Percentiles rank a stretch among this genome's conserved stretches.
phyloP scores from a whole-genome alignment of 2,797 vertebrate species.

The Tarsius wallacei region DNA sequence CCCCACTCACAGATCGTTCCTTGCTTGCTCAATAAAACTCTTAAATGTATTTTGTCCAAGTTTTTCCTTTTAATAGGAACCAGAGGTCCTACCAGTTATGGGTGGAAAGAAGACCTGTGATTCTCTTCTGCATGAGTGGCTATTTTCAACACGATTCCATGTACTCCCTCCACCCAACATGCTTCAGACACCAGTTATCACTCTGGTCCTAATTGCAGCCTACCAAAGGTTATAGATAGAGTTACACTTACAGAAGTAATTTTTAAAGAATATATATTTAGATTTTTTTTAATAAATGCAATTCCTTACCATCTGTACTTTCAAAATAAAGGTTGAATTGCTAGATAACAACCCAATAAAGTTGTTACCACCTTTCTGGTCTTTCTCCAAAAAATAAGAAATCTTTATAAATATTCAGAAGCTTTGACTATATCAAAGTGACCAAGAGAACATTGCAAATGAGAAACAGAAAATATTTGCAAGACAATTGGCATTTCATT shows the following conservation, averaged over 20 bases:
- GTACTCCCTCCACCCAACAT: neutral
- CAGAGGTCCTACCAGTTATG: neutral
- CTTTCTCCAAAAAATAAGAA: slow-evolving; percentile 62
- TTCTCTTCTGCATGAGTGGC: neutral
- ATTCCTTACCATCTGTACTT: slow-evolving; percentile 30
- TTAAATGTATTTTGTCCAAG: too few species aligned
- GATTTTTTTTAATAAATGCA: neutral
- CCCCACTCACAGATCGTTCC: too few species aligned
- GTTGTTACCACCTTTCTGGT: slow-evolving; percentile 47
- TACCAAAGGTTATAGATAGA: neutral
- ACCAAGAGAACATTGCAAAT: slow-evolving; percentile 69
- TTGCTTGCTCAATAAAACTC: too few species aligned
- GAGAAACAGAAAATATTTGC: slow-evolving; percentile 79
- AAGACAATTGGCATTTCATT: slow-evolving; percentile 81
- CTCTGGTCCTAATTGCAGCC: neutral
- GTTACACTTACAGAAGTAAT: neutral
- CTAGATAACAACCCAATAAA: slow-evolving; percentile 41
- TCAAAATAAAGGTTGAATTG: slow-evolving; percentile 23
- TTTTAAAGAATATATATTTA: neutral
- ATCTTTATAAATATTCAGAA: slow-evolving; percentile 81
- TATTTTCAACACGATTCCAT: neutral
- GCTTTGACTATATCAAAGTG: slow-evolving; percentile 71
- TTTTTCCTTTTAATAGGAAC: too few species aligned
- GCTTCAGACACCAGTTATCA: neutral
- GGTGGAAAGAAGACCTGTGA: neutral